Percentiles rank a stretch among this genome's conserved stretches.
phyloP scores from a whole-genome alignment of 2,797 vertebrate species.

The Crenichthys baileyi region DNA sequence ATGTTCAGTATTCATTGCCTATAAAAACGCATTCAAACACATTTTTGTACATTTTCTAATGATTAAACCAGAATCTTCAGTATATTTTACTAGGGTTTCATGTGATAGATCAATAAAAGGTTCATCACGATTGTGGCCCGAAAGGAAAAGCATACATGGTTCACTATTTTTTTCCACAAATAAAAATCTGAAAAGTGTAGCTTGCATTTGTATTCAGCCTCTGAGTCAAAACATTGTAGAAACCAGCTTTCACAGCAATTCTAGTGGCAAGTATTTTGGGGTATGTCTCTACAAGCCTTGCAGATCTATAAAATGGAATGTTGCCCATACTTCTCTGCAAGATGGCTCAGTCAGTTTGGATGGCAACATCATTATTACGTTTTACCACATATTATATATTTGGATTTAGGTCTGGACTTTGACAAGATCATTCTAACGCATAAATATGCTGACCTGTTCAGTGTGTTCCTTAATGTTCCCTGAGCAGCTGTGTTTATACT shows the following conservation, averaged over 20 bases:
- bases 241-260: not conserved
- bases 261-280: not conserved
- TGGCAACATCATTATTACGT: not conserved
- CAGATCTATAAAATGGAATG: not conserved
- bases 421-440: not conserved
- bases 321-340: not conserved
- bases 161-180: not conserved
- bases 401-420: not conserved
- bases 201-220: not conserved
- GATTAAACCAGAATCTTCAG: not conserved
- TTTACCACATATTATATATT: not conserved
- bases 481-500: not conserved
- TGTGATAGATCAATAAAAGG: not conserved
- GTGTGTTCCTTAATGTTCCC: not conserved
- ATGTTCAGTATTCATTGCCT: not conserved
- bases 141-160: not conserved
- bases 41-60: not conserved
- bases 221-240: not conserved
- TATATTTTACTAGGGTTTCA: not conserved
- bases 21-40: not conserved
- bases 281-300: not conserved
- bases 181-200: not conserved
- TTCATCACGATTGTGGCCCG: not conserved
- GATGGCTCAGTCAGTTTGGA: not conserved
- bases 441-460: not conserved